A percentile compares a stretch with the other conserved stretches of the same genome.
Evolutionary conservation across 1,140 invertebrate genomes (phyloP).

Genomic region (Drosophila truncata): DNA sequence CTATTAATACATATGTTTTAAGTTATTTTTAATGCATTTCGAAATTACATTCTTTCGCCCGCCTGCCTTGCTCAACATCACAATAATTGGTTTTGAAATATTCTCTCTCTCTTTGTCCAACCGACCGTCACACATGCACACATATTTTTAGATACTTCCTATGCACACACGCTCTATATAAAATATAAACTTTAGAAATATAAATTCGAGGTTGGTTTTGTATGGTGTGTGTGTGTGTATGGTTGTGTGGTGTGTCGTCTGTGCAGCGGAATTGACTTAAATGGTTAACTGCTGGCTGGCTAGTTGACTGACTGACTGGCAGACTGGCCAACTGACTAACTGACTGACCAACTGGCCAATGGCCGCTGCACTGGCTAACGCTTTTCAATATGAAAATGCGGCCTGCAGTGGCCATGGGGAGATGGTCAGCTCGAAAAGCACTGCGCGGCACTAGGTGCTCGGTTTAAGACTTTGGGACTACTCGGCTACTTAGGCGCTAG

Average conservation of each 20-base stretch:
- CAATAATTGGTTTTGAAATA: conserved; percentile 60
- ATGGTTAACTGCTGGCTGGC: conserved; percentile 47
- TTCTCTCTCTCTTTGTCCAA: conserved; percentile 31
- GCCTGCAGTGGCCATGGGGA: conserved; percentile 38
- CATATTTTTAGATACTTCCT: conserved; percentile 59
- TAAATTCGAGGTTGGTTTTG: conserved; percentile 78
- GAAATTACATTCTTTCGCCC: conserved; percentile 58
- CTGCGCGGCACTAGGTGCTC: conserved; percentile 64
- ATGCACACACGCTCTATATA: conserved; percentile 62
- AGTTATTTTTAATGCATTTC: conserved; percentile 74
- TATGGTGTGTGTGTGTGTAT: conserved; percentile 32
- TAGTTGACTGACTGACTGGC: conserved; percentile 12
- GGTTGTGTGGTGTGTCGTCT: conserved; percentile 19
- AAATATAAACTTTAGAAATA: conserved; percentile 71
- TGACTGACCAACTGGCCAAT: conserved; percentile 7
- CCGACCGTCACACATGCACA: conserved; percentile 52
- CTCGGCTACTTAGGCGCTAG: conserved; percentile 43
- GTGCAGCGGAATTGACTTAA: conserved; percentile 64
- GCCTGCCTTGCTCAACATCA: conserved; percentile 56
- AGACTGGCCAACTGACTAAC: conserved; percentile 12
- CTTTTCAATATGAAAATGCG: conserved; percentile 80
- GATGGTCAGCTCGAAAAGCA: conserved; percentile 40
- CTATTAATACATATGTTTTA: conserved; percentile 75
- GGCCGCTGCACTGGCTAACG: conserved; percentile 53
- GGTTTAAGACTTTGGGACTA: conserved; percentile 27